These are phyloP conservation scores for Belgica antarctica DNA, from an alignment of 2,888 invertebrate species.

Conservation along the genomic window DNA sequence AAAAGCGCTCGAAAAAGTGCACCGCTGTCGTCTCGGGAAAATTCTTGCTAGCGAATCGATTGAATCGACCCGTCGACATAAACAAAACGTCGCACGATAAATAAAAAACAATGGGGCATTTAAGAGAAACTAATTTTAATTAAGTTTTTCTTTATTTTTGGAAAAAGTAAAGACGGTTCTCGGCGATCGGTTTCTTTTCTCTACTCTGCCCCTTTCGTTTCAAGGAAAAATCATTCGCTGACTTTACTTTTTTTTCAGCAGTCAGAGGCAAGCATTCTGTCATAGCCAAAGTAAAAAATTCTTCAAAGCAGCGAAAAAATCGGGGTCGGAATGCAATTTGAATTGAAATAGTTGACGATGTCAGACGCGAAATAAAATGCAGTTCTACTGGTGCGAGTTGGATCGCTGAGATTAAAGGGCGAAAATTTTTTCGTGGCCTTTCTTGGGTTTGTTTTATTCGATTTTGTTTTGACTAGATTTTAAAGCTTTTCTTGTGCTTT, in stretches of 20 bases:
- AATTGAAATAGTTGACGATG: slow-evolving; percentile 50
- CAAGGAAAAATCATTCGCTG: slow-evolving; percentile 39
- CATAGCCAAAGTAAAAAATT: slow-evolving; percentile 37
- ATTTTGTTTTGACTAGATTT: no score
- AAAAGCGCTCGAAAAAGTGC: background rate
- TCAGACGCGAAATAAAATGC: slow-evolving; percentile 24
- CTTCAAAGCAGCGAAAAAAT: slow-evolving; percentile 19
- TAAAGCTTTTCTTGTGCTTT: no score
- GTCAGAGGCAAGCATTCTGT: slow-evolving; percentile 38
- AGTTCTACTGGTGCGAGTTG: background rate
- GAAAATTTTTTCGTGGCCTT: background rate
- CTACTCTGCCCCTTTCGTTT: background rate
- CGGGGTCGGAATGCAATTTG: slow-evolving; percentile 11
- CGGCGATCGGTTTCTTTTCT: slow-evolving; percentile 32
- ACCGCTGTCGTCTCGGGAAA: background rate
- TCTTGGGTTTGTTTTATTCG: no score
- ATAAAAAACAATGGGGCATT: slow-evolving; percentile 41
- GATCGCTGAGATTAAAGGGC: background rate
- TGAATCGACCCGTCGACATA: background rate
- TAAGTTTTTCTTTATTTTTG: slow-evolving; percentile 42
- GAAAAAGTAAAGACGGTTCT: slow-evolving; percentile 43
- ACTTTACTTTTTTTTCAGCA: slow-evolving; percentile 33
- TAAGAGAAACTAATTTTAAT: slow-evolving; percentile 43
- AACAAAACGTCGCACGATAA: slow-evolving; percentile 14
- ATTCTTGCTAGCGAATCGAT: background rate